Conservation (phyloP, 2,113 vertebrate genomes). For the Zonotrichia leucophrys region DNA sequence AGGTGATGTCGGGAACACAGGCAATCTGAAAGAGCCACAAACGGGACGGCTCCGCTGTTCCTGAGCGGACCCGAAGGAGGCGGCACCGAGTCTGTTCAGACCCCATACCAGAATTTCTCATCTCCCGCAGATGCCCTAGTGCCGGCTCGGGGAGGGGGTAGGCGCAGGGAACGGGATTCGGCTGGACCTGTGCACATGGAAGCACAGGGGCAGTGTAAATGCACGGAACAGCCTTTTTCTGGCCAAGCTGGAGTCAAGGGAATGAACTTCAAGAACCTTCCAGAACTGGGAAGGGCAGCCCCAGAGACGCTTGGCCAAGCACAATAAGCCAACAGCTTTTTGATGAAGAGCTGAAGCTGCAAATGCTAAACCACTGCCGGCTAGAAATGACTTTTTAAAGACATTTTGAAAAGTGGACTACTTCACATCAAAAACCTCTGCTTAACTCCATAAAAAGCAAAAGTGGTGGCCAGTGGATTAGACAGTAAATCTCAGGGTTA, state of each 20-base stretch:
- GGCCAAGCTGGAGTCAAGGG: not conserved
- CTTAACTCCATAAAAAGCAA: not conserved
- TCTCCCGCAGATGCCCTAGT: fast-evolving
- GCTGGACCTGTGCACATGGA: fast-evolving
- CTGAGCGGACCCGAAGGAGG: fast-evolving
- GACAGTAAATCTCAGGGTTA: not conserved
- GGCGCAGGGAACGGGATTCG: fast-evolving
- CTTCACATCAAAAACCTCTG: not conserved
- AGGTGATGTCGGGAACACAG: fast-evolving
- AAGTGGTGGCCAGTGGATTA: not conserved
- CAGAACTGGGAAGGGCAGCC: fast-evolving
- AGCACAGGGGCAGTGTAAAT: not conserved
- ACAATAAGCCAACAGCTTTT: not conserved
- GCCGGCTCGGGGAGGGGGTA: fast-evolving
- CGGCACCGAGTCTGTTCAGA: fast-evolving
- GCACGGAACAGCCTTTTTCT: not conserved
- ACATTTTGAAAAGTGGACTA: not conserved
- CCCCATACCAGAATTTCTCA: fast-evolving
- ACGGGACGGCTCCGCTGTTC: fast-evolving
- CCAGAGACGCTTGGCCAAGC: no score
- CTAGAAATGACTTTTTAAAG: not conserved
- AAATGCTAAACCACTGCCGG: not conserved
- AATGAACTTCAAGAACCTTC: not conserved
- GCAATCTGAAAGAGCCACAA: fast-evolving
- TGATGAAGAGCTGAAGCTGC: not conserved